phyloP scores from a whole-genome alignment of 2,797 vertebrate species.

The Poeciliopsis presidionis region DNA sequence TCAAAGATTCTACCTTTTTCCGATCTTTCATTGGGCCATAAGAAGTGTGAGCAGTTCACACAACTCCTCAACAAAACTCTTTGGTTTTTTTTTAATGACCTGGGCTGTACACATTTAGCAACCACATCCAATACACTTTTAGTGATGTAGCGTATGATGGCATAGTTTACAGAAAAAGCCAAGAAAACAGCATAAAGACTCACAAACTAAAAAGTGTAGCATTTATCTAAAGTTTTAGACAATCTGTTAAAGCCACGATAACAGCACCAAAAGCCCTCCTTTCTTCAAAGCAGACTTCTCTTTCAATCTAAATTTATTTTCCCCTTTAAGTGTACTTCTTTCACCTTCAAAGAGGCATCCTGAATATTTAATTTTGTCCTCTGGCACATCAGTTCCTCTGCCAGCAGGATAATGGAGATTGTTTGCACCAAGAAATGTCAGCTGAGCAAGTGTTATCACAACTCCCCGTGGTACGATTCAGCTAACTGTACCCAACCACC shows the following conservation, averaged over 20 bases:
- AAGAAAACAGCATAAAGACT: constrained; percentile 22
- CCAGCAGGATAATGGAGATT: constrained; percentile 37
- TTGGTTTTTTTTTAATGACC: background rate
- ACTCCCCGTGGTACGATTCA: constrained; percentile 43
- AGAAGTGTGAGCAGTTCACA: background rate
- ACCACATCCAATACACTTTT: constrained; percentile 19
- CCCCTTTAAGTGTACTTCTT: constrained; percentile 18
- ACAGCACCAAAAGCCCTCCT: background rate
- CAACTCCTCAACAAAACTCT: background rate
- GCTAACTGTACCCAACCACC: constrained; percentile 32
- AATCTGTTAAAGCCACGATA: constrained; percentile 8
- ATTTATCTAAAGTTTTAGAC: constrained; percentile 5
- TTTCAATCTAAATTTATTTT: constrained; percentile 22
- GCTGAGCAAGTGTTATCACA: constrained; percentile 28
- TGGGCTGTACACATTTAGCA: background rate
- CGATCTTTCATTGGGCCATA: background rate
- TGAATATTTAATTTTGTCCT: constrained; percentile 36
- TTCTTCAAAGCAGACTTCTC: constrained; percentile 6
- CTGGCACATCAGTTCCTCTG: constrained; percentile 21
- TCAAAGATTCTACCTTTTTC: background rate
- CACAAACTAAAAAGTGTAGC: background rate
- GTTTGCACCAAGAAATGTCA: constrained; percentile 45
- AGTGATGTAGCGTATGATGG: background rate
- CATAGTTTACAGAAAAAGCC: constrained; percentile 10
- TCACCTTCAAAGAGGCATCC: constrained; percentile 20